phyloP scores from a whole-genome alignment of 2,888 invertebrate genomes.

The Eupithecia insigniata region DNA sequence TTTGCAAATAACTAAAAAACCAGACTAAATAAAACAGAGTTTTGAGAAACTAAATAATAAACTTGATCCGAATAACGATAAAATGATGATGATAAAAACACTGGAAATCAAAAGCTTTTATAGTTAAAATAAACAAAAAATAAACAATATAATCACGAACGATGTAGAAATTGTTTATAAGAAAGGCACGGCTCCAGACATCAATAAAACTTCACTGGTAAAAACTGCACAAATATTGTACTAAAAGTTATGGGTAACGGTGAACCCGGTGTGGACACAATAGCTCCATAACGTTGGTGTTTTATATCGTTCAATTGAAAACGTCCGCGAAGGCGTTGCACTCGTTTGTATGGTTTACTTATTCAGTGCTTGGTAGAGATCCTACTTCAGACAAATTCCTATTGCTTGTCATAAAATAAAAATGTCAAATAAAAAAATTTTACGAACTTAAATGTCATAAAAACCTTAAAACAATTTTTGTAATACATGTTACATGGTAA shows the following conservation, averaged over 20 bases:
- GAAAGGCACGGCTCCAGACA: slow-evolving; percentile 23
- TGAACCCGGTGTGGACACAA: slow-evolving; percentile 56
- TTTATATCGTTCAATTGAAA: slow-evolving; percentile 31
- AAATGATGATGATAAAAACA: neutral
- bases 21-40: neutral
- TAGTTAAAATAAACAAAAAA: slow-evolving; percentile 5
- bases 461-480: neutral
- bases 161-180: slow-evolving; percentile 10
- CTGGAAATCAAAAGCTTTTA: slow-evolving; percentile 15
- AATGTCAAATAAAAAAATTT: too few relatives aligned
- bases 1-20: neutral
- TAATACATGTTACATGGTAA: neutral
- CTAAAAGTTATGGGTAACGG: slow-evolving; percentile 35
- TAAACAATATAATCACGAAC: slow-evolving; percentile 15
- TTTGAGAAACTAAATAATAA: neutral
- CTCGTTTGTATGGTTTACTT: neutral
- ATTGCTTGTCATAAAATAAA: too few relatives aligned
- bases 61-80: neutral
- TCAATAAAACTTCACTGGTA: slow-evolving; percentile 27
- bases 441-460: too few relatives aligned
- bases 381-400: neutral
- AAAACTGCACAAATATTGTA: slow-evolving; percentile 33
- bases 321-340: slow-evolving; percentile 4
- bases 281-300: slow-evolving; percentile 60
- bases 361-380: neutral